phyloP scores from a whole-genome alignment of 2,113 vertebrate species.

The Sarotherodon lohbergeri region DNA sequence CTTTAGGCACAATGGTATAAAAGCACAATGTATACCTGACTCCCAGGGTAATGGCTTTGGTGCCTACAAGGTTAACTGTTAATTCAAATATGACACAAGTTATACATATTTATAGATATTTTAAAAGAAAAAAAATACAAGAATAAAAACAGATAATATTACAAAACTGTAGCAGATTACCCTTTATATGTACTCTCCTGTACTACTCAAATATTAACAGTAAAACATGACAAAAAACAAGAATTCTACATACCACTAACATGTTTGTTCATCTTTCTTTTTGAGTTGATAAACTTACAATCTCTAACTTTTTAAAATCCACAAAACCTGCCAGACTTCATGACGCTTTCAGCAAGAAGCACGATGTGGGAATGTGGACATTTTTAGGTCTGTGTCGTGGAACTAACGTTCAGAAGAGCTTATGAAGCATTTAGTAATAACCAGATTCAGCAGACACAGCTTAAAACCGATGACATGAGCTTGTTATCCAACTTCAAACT shows the following conservation, averaged over 20 bases:
- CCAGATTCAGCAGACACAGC: neutral
- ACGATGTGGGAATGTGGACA: neutral
- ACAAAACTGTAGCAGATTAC: neutral
- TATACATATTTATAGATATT: neutral
- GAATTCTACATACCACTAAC: neutral
- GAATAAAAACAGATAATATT: neutral
- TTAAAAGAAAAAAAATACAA: neutral
- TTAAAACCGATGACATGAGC: neutral
- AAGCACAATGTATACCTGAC: neutral
- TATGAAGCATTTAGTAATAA: neutral
- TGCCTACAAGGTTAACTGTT: conserved; percentile 3
- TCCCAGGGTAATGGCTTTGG: conserved; percentile 9
- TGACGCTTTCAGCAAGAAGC: neutral
- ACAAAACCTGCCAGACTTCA: neutral
- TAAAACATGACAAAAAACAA: neutral
- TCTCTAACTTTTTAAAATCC: neutral
- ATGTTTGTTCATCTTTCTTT: neutral
- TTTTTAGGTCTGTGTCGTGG: neutral
- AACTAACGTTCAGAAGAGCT: neutral
- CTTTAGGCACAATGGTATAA: neutral
- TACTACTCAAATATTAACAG: neutral
- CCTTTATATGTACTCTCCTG: neutral
- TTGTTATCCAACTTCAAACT: neutral
- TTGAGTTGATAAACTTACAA: neutral
- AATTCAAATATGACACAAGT: neutral